Conservation (phyloP, 2,888 invertebrate species). For the Athalia rosae region DNA sequence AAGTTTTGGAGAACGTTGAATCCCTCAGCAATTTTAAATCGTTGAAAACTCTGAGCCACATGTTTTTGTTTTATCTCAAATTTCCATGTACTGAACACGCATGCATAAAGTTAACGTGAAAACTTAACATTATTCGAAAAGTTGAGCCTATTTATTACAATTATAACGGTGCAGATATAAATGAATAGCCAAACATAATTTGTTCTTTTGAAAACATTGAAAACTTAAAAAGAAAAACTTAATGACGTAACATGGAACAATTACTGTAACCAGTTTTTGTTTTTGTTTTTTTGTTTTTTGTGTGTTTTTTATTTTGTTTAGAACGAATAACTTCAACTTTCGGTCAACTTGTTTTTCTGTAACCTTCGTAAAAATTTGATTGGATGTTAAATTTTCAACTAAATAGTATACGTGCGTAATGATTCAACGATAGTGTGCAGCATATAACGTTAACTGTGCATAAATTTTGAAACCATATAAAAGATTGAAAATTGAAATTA, state of each 20-base stretch:
- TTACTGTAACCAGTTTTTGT: slow-evolving; percentile 2
- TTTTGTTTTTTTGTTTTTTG: slow-evolving; percentile 7
- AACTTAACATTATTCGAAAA: slow-evolving; percentile 12
- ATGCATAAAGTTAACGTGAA: slow-evolving; percentile 18
- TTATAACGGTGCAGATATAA: neutral
- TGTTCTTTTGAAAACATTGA: slow-evolving; percentile 3
- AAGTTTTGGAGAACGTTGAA: slow-evolving; percentile 9
- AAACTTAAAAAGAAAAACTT: slow-evolving; percentile 26
- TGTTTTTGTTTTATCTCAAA: slow-evolving; percentile 5
- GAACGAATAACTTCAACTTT: slow-evolving; percentile 38
- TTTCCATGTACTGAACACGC: slow-evolving; percentile 22
- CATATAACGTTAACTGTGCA: slow-evolving; percentile 56
- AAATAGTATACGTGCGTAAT: slow-evolving; percentile 49
- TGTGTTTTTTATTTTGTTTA: too few relatives aligned
- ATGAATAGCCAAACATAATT: slow-evolving; percentile 22
- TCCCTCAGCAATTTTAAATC: neutral
- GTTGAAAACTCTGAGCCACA: slow-evolving; percentile 28
- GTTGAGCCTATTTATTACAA: too few relatives aligned
- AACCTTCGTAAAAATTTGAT: slow-evolving; percentile 22
- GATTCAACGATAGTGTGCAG: slow-evolving; percentile 57
- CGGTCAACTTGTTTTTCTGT: slow-evolving; percentile 18
- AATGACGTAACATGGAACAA: slow-evolving; percentile 34
- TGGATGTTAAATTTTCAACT: neutral
- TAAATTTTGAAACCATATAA: slow-evolving; percentile 53
- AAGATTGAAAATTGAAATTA: slow-evolving; percentile 16